Evolutionary conservation across 1,140 invertebrate species (phyloP).

Genomic region (Vollenhovia emeryi): DNA sequence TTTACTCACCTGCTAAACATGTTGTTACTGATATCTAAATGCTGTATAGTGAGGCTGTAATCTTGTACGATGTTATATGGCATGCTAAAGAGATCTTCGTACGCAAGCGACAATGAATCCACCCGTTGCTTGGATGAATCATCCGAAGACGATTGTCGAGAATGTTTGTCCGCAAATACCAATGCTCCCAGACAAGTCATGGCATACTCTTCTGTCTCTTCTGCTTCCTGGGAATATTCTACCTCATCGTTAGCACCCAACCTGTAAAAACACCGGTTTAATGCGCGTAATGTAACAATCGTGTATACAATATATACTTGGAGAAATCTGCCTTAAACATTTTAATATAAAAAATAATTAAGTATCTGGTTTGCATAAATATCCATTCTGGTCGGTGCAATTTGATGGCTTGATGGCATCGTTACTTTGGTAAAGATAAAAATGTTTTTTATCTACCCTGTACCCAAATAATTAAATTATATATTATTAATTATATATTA

Average conservation of each 20-base stretch:
- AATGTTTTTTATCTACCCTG: too few relatives aligned
- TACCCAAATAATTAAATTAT: too few relatives aligned
- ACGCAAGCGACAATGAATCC: constrained; percentile 80
- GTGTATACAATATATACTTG: not conserved
- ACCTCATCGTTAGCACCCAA: constrained; percentile 75
- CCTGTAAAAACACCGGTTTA: constrained; percentile 60
- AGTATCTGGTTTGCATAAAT: too few relatives aligned
- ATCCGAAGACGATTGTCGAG: constrained; percentile 70
- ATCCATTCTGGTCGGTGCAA: too few relatives aligned
- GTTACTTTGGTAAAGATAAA: too few relatives aligned
- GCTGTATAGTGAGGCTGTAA: constrained; percentile 80
- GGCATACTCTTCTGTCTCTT: constrained; percentile 74
- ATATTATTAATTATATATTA: too few relatives aligned
- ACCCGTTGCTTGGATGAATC: constrained; percentile 63
- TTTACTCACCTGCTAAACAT: constrained; percentile 87
- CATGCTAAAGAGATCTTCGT: constrained; percentile 81
- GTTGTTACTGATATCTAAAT: constrained; percentile 90
- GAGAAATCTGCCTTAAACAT: not conserved
- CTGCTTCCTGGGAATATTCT: constrained; percentile 63
- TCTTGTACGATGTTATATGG: constrained; percentile 81
- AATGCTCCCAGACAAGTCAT: constrained; percentile 84
- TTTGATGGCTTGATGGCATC: too few relatives aligned
- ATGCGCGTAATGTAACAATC: too few relatives aligned
- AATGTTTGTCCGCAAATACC: constrained; percentile 82
- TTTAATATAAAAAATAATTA: too few relatives aligned